These are phyloP conservation scores for Brachyistius frenatus DNA, from an alignment of 2,113 vertebrate species.

Conservation along the genomic window DNA sequence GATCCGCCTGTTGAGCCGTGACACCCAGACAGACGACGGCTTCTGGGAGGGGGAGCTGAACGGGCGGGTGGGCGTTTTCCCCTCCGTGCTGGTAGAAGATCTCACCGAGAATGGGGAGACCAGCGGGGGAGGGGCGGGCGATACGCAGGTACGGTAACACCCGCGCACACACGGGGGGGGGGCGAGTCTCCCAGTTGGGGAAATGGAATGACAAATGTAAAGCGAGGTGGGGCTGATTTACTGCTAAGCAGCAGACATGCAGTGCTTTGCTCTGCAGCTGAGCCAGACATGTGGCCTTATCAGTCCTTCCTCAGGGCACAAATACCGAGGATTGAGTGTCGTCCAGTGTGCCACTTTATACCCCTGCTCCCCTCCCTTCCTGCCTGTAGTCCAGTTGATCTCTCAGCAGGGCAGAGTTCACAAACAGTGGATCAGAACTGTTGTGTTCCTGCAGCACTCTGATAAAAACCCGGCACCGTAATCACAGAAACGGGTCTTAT, in stretches of 20 bases:
- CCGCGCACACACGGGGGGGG: neutral
- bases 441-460: conserved; percentile 46
- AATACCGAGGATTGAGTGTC: conserved; percentile 26
- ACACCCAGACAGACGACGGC: conserved; percentile 97
- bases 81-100: conserved; percentile 95
- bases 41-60: conserved; percentile 99
- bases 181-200: neutral
- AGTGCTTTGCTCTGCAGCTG: neutral
- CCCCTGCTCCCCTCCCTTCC: conserved; percentile 26
- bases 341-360: conserved; percentile 19
- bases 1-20: conserved; percentile 95
- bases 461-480: conserved; percentile 59
- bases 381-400: conserved; percentile 56
- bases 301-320: conserved; percentile 52
- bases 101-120: conserved; percentile 92
- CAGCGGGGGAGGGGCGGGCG: conserved; percentile 64
- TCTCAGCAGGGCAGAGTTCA: conserved; percentile 68
- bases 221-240: neutral
- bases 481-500: conserved; percentile 70
- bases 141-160: conserved; percentile 63
- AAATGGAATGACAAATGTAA: neutral
- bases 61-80: conserved; percentile 93
- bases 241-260: neutral
- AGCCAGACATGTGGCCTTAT: conserved; percentile 44
- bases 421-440: conserved; percentile 54